Base-by-base conservation (phyloP, 1,140 invertebrate species). In the Branchinecta lynchi region DNA sequence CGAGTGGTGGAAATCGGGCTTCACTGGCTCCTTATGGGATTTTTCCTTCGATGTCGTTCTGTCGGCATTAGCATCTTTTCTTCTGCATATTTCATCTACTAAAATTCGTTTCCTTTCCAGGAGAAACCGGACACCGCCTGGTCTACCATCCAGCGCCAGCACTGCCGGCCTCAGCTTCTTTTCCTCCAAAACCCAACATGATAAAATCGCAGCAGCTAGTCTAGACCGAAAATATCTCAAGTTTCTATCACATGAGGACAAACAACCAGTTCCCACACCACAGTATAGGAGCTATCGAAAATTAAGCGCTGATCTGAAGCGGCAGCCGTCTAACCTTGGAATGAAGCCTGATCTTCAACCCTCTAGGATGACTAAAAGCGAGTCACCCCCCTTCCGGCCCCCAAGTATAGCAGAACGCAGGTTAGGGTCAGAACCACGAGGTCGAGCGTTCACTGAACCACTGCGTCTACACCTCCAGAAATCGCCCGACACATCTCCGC, bases 211-310 rank as follows among this genome's bases (percentile, higher is more conserved):
- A n/a, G 44, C 60, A 69, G 70, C 70, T 6, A 88, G 86, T 75
- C 81, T 89, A 70, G 87, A 89, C 78, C 77, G 87, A 72, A 89
- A 89, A 78, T 88, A 86, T 75, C 77, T 86, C 67, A 78, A 83
- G 74, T 85, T 86, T 73, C 80, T 86, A n/a, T 65, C 68, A 68
- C 80, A 74, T 71, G 79, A 77, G 78, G 83, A 81, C 78, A 83
- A 78, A 74, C 83, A 84, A 44, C 86, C 86, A 7, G 86, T 89
- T 32, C 87, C 87, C 21, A 89, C 87, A 1, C 85, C 86, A n/a
- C 86, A 88, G 74, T 89, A 87, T 76, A 80, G 86, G 69, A 88
- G 86, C 72, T 89, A 88, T 71, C 78, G 86, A 73, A 83, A 86
- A 76, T 84, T 79, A 79, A 12, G 74, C 66, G 32, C 65, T 51